Conservation (phyloP, 2,113 vertebrate species). For the Peromyscus californicus region DNA sequence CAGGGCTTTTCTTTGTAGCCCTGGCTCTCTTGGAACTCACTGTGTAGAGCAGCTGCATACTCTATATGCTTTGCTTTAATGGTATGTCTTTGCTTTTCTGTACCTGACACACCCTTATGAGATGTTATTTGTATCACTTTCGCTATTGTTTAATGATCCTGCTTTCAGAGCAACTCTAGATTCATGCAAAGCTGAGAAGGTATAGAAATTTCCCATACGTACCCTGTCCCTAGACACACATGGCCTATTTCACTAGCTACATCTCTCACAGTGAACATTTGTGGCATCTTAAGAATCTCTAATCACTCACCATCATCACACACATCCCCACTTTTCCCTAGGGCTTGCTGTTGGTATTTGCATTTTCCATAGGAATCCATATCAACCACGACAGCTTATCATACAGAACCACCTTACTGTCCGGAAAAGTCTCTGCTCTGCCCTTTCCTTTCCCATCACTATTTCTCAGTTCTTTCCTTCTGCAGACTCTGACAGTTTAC, state of each 20-base stretch:
- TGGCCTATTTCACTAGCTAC: no score
- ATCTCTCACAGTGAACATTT: no score
- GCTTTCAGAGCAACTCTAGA: background rate
- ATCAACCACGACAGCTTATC: no score
- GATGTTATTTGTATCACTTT: conserved; percentile 33
- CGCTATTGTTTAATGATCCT: background rate
- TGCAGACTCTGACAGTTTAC: background rate
- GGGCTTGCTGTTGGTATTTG: background rate
- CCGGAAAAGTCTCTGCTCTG: background rate
- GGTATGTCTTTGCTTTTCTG: background rate
- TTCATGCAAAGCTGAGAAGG: background rate
- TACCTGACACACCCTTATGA: background rate
- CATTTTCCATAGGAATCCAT: background rate
- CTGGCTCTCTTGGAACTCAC: background rate
- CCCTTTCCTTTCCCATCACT: no score
- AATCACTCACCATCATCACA: background rate
- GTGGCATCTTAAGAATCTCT: background rate
- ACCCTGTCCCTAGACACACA: background rate
- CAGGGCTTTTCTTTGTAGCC: background rate
- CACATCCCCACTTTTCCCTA: background rate
- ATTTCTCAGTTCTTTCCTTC: background rate
- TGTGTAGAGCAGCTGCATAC: background rate
- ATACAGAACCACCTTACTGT: background rate
- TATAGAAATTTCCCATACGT: background rate
- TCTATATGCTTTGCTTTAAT: background rate